phyloP scores from a whole-genome alignment of 1,140 invertebrate genomes.

The Mylabris phalerata region DNA sequence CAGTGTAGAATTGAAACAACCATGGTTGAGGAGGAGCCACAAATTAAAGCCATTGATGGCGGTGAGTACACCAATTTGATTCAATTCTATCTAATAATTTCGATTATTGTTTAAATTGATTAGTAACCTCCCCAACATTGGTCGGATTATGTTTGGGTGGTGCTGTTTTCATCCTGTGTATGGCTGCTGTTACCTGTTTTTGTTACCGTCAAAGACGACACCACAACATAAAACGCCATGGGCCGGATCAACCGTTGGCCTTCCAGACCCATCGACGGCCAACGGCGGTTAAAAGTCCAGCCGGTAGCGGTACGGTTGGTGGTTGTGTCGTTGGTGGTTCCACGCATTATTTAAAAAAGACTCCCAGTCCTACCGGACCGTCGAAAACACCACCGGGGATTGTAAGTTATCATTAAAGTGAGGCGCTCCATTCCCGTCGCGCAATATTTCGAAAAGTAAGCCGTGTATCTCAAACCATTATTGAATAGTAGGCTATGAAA shows the following conservation, averaged over 20 bases:
- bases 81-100: no score
- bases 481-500: no score
- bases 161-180: constrained; percentile 49
- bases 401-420: constrained; percentile 22
- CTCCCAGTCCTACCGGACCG: constrained; percentile 71
- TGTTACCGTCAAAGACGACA: constrained; percentile 47
- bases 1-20: no score
- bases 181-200: constrained; percentile 53
- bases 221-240: constrained; percentile 41
- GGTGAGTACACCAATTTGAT: constrained; percentile 15
- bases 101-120: no score
- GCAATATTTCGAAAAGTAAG: no score
- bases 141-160: constrained; percentile 57
- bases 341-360: constrained; percentile 80
- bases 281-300: constrained; percentile 58
- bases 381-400: constrained; percentile 44
- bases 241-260: constrained; percentile 51
- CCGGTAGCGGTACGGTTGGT: constrained; percentile 49
- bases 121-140: constrained; percentile 55
- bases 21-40: constrained; percentile 33
- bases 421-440: no score
- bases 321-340: constrained; percentile 45
- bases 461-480: no score
- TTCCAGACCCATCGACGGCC: constrained; percentile 56
- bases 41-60: constrained; percentile 30